Conservation (phyloP, 2,888 invertebrate species). For the Heliconius ethilla region DNA sequence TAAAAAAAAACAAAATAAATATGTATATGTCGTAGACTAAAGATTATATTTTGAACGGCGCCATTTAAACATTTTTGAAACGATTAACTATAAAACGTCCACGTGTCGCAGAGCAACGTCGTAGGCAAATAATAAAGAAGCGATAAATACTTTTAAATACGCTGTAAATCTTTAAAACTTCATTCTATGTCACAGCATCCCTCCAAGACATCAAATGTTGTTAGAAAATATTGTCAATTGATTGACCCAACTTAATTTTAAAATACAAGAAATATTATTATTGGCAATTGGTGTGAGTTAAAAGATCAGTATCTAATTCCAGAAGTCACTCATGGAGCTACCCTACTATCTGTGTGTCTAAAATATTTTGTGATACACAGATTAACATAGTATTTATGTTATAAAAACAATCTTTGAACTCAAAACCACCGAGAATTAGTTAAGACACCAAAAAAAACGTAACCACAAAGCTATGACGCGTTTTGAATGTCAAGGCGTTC, state of each 20-base stretch:
- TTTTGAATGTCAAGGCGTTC: constrained; percentile 7
- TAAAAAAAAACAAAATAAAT: neutral
- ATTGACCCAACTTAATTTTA: neutral
- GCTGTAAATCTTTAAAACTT: constrained; percentile 54
- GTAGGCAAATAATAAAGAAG: constrained; percentile 62
- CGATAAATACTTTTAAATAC: constrained; percentile 60
- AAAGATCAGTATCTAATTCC: neutral
- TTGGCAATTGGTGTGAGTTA: neutral
- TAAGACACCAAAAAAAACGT: neutral
- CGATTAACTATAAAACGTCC: constrained; percentile 11
- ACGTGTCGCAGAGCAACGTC: constrained; percentile 22
- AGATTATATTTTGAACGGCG: neutral
- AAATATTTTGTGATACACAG: neutral
- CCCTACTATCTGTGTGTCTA: neutral
- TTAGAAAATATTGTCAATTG: neutral
- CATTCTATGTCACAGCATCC: neutral
- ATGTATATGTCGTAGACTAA: neutral
- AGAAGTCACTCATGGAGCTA: neutral
- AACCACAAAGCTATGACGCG: neutral
- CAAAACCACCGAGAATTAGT: neutral
- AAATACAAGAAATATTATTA: neutral
- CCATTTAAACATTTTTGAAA: neutral
- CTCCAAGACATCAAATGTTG: constrained; percentile 10
- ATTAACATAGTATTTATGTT: neutral
- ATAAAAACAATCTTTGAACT: neutral